Percentiles rank a stretch among this genome's conserved stretches.
Conservation (phyloP, 2,888 invertebrate genomes). For the Microctonus hyperodae region DNA sequence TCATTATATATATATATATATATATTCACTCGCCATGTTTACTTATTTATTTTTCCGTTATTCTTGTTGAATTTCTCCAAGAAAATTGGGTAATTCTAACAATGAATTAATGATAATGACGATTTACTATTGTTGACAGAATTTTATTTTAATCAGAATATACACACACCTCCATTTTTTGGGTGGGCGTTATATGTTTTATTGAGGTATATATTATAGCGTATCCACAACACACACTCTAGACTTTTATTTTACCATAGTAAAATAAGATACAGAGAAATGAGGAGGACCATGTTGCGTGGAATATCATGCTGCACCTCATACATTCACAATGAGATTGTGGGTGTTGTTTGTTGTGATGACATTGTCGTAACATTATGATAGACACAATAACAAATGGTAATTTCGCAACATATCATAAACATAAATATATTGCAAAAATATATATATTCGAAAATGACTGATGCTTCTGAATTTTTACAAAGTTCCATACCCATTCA, state of each 20-base stretch:
- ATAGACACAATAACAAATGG: conserved; percentile 16
- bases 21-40: neutral
- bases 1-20: neutral
- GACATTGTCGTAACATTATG: conserved; percentile 9
- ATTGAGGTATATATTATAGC: neutral
- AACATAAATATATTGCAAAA: neutral
- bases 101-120: neutral
- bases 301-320: conserved; percentile 8
- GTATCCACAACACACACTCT: conserved; percentile 2
- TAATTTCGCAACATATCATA: conserved; percentile 18
- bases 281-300: conserved; percentile 2
- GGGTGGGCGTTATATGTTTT: conserved; percentile 9
- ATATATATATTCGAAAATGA: conserved; percentile 1
- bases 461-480: conserved; percentile 17
- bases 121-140: neutral
- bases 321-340: conserved; percentile 22
- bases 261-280: neutral
- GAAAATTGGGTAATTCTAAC: neutral
- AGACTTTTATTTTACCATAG: neutral
- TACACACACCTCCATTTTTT: conserved; percentile 13
- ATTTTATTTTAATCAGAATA: conserved; percentile 1
- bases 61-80: neutral
- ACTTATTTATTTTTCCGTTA: neutral
- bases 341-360: conserved; percentile 9
- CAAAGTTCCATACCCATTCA: neutral